Conservation (phyloP, 1,140 invertebrate species). For the Mercenaria mercenaria region DNA sequence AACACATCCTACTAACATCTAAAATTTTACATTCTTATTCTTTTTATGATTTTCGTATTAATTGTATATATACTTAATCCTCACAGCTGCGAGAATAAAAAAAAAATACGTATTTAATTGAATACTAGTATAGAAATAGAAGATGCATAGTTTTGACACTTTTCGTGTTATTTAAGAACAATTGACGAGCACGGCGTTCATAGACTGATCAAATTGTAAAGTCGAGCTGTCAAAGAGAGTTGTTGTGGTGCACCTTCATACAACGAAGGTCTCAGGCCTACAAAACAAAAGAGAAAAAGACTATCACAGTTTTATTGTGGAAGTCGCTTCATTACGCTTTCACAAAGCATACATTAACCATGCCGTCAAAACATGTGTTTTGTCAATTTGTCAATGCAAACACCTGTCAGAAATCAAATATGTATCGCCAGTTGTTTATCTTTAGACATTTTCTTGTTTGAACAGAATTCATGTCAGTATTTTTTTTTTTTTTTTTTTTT, state of each 20-base stretch:
- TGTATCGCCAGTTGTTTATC: background rate
- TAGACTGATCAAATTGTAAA: background rate
- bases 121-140: too few species aligned
- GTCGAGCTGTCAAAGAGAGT: background rate
- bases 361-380: slow-evolving; percentile 28
- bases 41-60: too few species aligned
- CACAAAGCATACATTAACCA: slow-evolving; percentile 2
- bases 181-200: too few species aligned
- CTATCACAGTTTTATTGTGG: background rate
- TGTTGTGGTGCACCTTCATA: background rate
- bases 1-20: too few species aligned
- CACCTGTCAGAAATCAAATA: slow-evolving; percentile 41
- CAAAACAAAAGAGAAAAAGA: background rate
- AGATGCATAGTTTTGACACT: too few species aligned
- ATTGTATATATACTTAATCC: too few species aligned
- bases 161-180: too few species aligned
- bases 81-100: too few species aligned
- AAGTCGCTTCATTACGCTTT: background rate
- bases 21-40: too few species aligned
- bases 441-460: slow-evolving; percentile 6
- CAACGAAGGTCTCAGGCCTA: background rate
- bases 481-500: background rate
- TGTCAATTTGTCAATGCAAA: slow-evolving; percentile 25
- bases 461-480: background rate
- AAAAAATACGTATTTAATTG: too few species aligned